Conservation (phyloP, 2,113 vertebrate species). For the Gymnocephalus cernua region DNA sequence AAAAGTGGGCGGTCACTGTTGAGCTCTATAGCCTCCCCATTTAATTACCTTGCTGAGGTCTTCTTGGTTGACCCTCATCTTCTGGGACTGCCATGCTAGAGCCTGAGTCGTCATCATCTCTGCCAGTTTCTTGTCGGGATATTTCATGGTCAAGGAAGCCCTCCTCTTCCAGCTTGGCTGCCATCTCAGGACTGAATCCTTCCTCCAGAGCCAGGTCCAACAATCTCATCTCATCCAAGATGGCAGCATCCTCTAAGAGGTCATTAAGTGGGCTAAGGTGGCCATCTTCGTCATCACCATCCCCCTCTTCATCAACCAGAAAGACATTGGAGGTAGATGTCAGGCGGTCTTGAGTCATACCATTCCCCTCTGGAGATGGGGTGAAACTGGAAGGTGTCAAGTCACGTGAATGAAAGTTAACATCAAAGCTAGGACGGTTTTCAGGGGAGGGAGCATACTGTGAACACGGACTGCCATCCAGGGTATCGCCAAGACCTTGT, state of each 20-base stretch:
- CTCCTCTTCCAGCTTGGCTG: slow-evolving; percentile 88
- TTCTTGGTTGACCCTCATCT: slow-evolving; percentile 19
- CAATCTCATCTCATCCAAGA: slow-evolving; percentile 91
- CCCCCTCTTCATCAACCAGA: slow-evolving; percentile 45
- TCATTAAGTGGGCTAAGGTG: slow-evolving; percentile 86
- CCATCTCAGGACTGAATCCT: slow-evolving; percentile 89
- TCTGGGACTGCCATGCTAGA: not conserved
- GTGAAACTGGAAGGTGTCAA: not conserved
- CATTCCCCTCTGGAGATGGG: not conserved
- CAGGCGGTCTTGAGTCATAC: slow-evolving; percentile 9
- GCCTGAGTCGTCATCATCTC: not conserved
- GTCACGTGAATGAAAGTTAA: not conserved
- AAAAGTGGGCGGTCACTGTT: no score
- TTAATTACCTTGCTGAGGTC: slow-evolving; percentile 41
- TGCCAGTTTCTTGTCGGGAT: slow-evolving; percentile 8
- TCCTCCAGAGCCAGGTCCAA: slow-evolving; percentile 91
- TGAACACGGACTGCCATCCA: not conserved
- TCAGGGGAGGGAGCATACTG: slow-evolving; percentile 1
- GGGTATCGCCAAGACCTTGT: slow-evolving; percentile 3
- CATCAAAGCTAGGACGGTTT: not conserved
- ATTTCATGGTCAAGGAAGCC: slow-evolving; percentile 26
- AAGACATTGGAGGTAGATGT: slow-evolving; percentile 13
- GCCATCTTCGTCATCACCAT: slow-evolving; percentile 54
- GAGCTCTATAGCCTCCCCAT: not conserved
- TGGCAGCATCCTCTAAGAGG: slow-evolving; percentile 88